phyloP scores from a whole-genome alignment of 2,113 vertebrate genomes.

The Phodopus roborovskii region DNA sequence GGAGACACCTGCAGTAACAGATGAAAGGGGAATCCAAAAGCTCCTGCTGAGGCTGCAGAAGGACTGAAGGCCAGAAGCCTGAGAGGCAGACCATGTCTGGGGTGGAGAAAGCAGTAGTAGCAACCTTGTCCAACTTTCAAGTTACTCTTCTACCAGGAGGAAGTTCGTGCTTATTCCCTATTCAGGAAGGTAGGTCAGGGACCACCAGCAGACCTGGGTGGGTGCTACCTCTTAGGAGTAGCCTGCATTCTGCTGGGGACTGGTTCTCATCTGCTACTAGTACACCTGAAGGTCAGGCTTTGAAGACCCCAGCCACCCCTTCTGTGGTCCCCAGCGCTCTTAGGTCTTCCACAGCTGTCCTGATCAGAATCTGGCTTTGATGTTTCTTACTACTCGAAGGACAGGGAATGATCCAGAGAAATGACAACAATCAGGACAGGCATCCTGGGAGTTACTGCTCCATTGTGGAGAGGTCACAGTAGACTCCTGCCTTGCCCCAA shows the following conservation, averaged over 20 bases:
- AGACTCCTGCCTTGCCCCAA: neutral
- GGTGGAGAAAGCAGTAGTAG: neutral
- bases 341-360: neutral
- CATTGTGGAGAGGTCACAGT: neutral
- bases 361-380: neutral
- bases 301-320: neutral
- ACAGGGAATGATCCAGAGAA: neutral
- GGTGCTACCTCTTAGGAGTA: neutral
- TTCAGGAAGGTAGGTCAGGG: neutral
- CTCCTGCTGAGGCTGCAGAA: conserved; percentile 5
- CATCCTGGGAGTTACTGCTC: neutral
- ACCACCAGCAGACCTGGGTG: neutral
- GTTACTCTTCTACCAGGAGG: neutral
- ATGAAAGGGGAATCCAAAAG: neutral
- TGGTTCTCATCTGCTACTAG: neutral
- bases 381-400: neutral
- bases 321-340: neutral
- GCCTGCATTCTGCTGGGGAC: no score
- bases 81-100: neutral
- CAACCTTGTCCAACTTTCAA: neutral
- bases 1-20: neutral
- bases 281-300: neutral
- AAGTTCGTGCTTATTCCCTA: neutral
- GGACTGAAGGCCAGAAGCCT: neutral
- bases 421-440: neutral